phyloP scores from a whole-genome alignment of 1,140 invertebrate genomes.

The Andrena cerasifolii region DNA sequence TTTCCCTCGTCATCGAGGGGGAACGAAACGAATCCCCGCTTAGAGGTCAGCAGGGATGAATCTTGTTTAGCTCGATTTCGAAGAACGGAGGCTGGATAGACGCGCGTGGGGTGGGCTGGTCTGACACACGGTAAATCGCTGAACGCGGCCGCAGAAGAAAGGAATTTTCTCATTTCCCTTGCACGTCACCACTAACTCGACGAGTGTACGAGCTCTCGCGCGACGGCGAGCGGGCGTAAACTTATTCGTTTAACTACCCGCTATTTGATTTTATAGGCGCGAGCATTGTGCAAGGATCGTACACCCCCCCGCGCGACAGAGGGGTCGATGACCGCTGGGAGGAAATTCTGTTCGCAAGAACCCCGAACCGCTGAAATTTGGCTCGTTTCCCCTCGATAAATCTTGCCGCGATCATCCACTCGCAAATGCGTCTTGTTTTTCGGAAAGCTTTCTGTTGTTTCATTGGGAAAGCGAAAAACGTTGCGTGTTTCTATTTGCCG shows the following conservation, averaged over 20 bases:
- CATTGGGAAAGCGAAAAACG: no score
- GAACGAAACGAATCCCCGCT: background rate
- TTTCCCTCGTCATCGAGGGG: background rate
- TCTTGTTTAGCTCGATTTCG: conserved; percentile 5
- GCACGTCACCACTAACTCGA: conserved; percentile 13
- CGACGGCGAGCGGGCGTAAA: conserved; percentile 38
- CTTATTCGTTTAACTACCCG: conserved; percentile 33
- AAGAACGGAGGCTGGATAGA: background rate
- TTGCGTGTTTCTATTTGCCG: no score
- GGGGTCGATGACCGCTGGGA: conserved; percentile 33
- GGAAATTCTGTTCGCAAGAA: background rate
- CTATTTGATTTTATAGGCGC: conserved; percentile 14
- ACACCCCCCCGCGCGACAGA: background rate
- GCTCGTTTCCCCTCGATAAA: background rate
- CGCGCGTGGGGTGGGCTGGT: no score
- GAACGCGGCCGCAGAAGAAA: conserved; percentile 10
- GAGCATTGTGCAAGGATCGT: conserved; percentile 31
- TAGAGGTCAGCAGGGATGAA: background rate
- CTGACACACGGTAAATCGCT: background rate
- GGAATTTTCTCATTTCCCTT: conserved; percentile 49
- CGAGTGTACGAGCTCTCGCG: conserved; percentile 19
- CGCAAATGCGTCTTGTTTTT: no score
- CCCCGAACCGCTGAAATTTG: background rate
- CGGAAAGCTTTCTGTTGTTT: no score
- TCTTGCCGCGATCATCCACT: background rate